Evolutionary conservation across 1,140 invertebrate genomes (phyloP), one percentile per base, ranked within the genome.

Genomic region (Stratiolaelaps scimitus): DNA sequence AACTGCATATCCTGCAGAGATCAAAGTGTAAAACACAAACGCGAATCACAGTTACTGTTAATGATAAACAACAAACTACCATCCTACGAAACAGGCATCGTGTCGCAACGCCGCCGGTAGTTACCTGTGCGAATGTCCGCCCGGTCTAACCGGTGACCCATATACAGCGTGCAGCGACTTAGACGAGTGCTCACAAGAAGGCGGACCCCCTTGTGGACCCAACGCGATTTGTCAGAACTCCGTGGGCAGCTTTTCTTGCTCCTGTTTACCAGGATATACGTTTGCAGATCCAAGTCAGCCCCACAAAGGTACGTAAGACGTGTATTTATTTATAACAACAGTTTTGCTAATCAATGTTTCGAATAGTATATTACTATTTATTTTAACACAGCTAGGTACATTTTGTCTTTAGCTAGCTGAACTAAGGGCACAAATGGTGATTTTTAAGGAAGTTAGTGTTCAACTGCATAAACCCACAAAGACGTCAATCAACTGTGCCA

Each of bases 21-120:
- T n/a, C n/a, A n/a, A n/a, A n/a, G n/a, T n/a, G n/a, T n/a, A n/a
- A n/a, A n/a, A n/a, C n/a, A n/a, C n/a, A n/a, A n/a, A n/a, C n/a
- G n/a, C n/a, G n/a, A n/a, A n/a, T n/a, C n/a, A n/a, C n/a, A n/a
- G n/a, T n/a, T n/a, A n/a, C n/a, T n/a, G n/a, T n/a, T n/a, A n/a
- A n/a, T n/a, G n/a, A n/a, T n/a, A n/a, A n/a, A n/a, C n/a, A n/a
- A n/a, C n/a, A n/a, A 0, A 7, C 40, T 48, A 23, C 47, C 5
- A 48, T 60, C 10, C 34, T 60, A 26, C 26, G 15, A 15, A 17
- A 15, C 53, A 60, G 72, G 84, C 88, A 19, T 70, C 85, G 26
- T 95, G 91, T 73, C 80, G 81, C 67, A 94, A 95, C 75, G 82
- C 81, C 43, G 83, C 83, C 29, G 91, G 90, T 72, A 92, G 92